Percentiles rank a stretch among this genome's conserved stretches.
These are phyloP conservation scores for Chlorops oryzae DNA, from an alignment of 1,140 invertebrate species.

Conservation along the genomic window DNA sequence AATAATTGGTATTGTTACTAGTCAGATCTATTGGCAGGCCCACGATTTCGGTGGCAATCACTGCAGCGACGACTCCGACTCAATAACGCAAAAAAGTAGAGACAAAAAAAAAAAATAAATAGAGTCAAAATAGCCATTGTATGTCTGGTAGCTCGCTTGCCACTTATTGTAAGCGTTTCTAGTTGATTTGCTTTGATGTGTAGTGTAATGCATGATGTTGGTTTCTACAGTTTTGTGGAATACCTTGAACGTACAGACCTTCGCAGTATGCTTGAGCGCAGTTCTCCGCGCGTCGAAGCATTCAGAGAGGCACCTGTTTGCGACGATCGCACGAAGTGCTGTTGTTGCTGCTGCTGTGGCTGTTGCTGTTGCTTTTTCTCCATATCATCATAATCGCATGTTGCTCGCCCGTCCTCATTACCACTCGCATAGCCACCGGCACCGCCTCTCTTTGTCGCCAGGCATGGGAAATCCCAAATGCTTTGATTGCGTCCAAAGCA, in stretches of 20 bases:
- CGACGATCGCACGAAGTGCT: conserved; percentile 37
- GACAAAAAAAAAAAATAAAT: no score
- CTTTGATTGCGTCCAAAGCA: conserved; percentile 70
- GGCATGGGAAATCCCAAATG: conserved; percentile 73
- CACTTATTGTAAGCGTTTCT: no score
- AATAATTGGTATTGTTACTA: no score
- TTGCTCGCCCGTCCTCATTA: background rate
- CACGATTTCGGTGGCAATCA: no score
- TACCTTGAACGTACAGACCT: conserved; percentile 41
- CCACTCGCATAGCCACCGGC: background rate
- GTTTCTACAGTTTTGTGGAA: conserved; percentile 15
- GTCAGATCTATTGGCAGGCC: no score
- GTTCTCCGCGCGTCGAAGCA: conserved; percentile 59
- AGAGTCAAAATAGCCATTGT: no score
- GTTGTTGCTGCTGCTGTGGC: background rate
- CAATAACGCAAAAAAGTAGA: no score
- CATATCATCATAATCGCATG: conserved; percentile 9
- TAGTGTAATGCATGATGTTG: no score
- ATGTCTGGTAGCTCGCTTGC: no score
- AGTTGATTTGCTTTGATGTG: no score
- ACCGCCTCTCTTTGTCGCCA: conserved; percentile 38
- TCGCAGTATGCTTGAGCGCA: conserved; percentile 61
- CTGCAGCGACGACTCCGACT: no score
- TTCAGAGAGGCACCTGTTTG: conserved; percentile 51
- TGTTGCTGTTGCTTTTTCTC: conserved; percentile 11